A percentile compares a stretch with the other conserved stretches of the same genome.
phyloP scores from a whole-genome alignment of 1,140 invertebrate species.

The Batillaria attramentaria region DNA sequence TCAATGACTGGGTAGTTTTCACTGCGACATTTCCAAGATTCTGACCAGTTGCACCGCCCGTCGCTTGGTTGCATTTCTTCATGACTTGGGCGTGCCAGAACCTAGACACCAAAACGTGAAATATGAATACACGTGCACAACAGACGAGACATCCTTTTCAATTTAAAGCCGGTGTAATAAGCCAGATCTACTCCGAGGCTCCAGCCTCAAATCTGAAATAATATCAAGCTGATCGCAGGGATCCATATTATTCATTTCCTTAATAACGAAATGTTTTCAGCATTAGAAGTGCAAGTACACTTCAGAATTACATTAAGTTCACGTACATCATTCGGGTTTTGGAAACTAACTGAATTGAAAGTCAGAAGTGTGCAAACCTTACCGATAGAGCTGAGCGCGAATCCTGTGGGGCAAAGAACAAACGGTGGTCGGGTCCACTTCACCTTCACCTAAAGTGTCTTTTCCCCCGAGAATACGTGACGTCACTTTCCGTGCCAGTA shows the following conservation, averaged over 20 bases:
- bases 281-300: neutral
- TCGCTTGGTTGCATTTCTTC: too few species aligned
- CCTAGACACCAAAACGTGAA: too few species aligned
- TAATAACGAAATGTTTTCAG: neutral
- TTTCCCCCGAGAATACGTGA: neutral
- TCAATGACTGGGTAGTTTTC: too few species aligned
- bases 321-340: neutral
- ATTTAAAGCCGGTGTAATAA: too few species aligned
- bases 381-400: conserved; percentile 2
- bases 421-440: neutral
- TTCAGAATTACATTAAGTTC: neutral
- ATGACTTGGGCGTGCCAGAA: too few species aligned
- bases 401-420: neutral
- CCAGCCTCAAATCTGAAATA: neutral
- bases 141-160: too few species aligned
- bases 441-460: neutral
- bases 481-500: neutral
- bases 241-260: neutral
- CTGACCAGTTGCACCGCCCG: too few species aligned
- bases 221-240: neutral
- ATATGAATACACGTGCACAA: too few species aligned
- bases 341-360: neutral
- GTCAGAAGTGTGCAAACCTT: neutral
- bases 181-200: too few species aligned
- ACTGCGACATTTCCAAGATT: too few species aligned